Conservation (phyloP, 2,113 vertebrate species). For the Tamias sibiricus region DNA sequence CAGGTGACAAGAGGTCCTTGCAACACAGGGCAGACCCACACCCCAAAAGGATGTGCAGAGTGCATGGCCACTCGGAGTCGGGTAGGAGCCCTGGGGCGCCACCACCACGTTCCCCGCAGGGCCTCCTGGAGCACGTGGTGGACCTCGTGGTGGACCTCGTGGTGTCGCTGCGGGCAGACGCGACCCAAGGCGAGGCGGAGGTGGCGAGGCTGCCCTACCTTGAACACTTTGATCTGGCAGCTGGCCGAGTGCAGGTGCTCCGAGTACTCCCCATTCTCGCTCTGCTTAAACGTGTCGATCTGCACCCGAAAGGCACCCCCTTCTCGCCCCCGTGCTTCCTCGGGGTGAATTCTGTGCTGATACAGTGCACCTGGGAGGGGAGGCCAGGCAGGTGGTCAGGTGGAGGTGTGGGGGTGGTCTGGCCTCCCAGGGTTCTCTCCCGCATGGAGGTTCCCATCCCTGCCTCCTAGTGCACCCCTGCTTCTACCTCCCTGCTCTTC, state of each 20-base stretch:
- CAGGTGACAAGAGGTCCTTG: accelerated
- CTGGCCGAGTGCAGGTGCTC: conserved; percentile 95
- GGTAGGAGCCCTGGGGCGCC: neutral
- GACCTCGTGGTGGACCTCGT: no score
- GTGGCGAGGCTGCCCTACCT: conserved; percentile 85
- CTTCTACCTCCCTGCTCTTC: neutral
- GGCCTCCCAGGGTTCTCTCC: no score
- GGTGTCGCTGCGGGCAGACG: neutral
- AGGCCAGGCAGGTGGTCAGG: accelerated
- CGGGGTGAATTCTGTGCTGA: conserved; percentile 97
- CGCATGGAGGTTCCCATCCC: neutral
- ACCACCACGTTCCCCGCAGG: no score
- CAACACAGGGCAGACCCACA: neutral
- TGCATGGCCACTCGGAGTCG: accelerated
- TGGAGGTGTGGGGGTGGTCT: accelerated
- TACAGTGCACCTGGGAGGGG: conserved; percentile 93
- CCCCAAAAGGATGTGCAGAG: accelerated
- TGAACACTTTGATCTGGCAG: conserved; percentile 99
- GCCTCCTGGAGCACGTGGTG: no score
- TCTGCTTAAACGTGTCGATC: conserved; percentile 94
- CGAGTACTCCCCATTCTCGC: conserved; percentile 92
- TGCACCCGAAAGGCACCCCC: conserved; percentile 96
- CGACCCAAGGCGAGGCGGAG: accelerated
- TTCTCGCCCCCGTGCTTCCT: conserved; percentile 98
- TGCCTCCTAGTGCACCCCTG: neutral